Evolutionary conservation across 2,797 vertebrate genomes (phyloP).

Genomic region (Lacerta bilineata): DNA sequence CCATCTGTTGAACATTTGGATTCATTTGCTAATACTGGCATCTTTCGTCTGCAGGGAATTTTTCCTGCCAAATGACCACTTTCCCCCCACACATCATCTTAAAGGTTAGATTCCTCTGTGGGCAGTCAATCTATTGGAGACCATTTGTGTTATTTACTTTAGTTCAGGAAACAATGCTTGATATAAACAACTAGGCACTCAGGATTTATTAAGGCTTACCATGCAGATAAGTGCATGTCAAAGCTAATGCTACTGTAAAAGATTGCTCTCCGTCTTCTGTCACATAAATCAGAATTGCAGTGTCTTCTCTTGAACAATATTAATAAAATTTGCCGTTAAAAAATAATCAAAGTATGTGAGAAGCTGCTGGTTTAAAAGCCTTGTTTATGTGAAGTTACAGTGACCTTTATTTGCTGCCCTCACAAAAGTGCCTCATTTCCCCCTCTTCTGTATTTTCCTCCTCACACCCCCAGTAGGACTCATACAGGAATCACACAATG

Average conservation of each 20-base stretch:
- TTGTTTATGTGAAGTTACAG: conserved; percentile 1
- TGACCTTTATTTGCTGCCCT: conserved; percentile 36
- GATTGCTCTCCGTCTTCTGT: conserved; percentile 14
- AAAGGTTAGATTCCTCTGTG: conserved; percentile 37
- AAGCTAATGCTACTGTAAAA: conserved; percentile 34
- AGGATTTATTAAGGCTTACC: conserved; percentile 48
- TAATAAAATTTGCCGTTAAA: conserved; percentile 38
- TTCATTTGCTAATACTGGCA: conserved; percentile 62
- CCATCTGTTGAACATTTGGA: conserved; percentile 80
- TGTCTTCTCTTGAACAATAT: conserved; percentile 35
- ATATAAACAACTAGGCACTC: conserved; percentile 44
- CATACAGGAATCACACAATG: not conserved
- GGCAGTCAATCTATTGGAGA: not conserved
- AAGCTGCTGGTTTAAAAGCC: conserved; percentile 28
- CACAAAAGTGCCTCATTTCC: not conserved
- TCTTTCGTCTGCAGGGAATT: conserved; percentile 52
- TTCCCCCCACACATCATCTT: conserved; percentile 57
- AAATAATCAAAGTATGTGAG: conserved; percentile 17
- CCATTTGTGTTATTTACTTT: conserved; percentile 15
- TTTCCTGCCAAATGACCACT: conserved; percentile 66
- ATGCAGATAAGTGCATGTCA: conserved; percentile 38
- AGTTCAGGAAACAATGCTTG: conserved; percentile 47
- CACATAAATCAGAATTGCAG: conserved; percentile 52
- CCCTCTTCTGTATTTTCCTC: not conserved
- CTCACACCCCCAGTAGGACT: conserved; percentile 3